Base-by-base conservation (phyloP, 2,888 invertebrate species). In the Drosophila suboccidentalis region DNA sequence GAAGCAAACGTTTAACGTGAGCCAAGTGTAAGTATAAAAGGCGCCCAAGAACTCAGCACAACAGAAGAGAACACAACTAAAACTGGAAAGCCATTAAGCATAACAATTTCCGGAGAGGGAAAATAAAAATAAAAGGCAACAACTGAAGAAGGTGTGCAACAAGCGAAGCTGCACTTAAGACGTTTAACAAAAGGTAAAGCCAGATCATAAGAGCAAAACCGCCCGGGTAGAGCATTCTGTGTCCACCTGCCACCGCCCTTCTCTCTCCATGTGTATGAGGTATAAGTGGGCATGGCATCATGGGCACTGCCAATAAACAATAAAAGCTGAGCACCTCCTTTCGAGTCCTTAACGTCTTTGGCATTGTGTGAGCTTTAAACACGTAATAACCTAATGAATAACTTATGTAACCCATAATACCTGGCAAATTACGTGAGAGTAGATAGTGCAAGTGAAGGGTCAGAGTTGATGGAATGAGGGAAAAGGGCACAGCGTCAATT, bases 331-430 rank as follows among this genome's bases (percentile, higher is more conserved):
- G 79, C 61, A 73, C 82, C 84, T 62, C 78, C 74, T 63, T 70
- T 51, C 39, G 36, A 47, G 69, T 22, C 62, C 62, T 69, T 64
- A 61, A 64, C 49, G 51, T 50, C 43, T 43, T 26, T 34, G 66
- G 63, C 63, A 75, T 81, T 81, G 75, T 87, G 61, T 87, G 73
- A 68, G 78, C 78, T 66, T 88, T 88, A 85, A 87, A 86, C 87
- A 85, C 89, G 76, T 88, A 85, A 88, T 85, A 88, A 87, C 87
- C 78, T 78, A 86, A 81, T 85, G 83, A 82, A 81, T 81, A 81
- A 81, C 54, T 75, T 77, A 82, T 82, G 71, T 76, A 77, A 75
- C 75, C 75, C 75, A 75, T 76, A 78, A 78, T 78, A 59, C 79
- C 79, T 69, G 75, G 70, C 64, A 69, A 78, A 69, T 75, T 75